Percentiles rank a stretch among this genome's conserved stretches.
These are phyloP conservation scores for Capreolus pygargus DNA, from an alignment of 2,113 vertebrate genomes.

Conservation along the genomic window DNA sequence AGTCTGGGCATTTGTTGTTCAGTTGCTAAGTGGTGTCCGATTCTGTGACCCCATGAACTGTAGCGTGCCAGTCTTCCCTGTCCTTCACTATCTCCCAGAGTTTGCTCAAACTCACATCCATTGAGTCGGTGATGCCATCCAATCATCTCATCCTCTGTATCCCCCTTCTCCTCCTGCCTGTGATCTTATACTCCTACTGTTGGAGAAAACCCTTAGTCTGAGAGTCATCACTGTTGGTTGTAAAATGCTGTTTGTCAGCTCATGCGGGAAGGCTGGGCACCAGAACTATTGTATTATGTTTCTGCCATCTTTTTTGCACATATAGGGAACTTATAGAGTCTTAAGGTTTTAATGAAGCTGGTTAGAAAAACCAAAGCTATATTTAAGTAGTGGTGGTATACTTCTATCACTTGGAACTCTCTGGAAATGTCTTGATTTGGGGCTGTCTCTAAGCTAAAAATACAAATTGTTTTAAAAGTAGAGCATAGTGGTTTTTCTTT, in stretches of 20 bases:
- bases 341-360: background rate
- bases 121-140: background rate
- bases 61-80: background rate
- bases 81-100: background rate
- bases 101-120: background rate
- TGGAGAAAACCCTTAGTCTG: background rate
- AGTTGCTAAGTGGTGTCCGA: background rate
- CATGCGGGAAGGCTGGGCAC: background rate
- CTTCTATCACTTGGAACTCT: background rate
- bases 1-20: background rate
- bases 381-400: background rate
- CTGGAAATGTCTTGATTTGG: background rate
- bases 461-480: background rate
- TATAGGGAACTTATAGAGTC: background rate
- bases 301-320: background rate
- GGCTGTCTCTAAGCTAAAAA: background rate
- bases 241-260: background rate
- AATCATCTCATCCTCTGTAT: background rate
- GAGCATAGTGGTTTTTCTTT: background rate
- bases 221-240: background rate
- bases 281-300: background rate
- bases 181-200: fast-evolving
- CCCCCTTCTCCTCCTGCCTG: background rate
- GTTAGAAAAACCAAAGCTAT: background rate
- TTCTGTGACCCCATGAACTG: background rate